phyloP scores from a whole-genome alignment of 2,888 invertebrate genomes.

The Anarsia innoxiella region DNA sequence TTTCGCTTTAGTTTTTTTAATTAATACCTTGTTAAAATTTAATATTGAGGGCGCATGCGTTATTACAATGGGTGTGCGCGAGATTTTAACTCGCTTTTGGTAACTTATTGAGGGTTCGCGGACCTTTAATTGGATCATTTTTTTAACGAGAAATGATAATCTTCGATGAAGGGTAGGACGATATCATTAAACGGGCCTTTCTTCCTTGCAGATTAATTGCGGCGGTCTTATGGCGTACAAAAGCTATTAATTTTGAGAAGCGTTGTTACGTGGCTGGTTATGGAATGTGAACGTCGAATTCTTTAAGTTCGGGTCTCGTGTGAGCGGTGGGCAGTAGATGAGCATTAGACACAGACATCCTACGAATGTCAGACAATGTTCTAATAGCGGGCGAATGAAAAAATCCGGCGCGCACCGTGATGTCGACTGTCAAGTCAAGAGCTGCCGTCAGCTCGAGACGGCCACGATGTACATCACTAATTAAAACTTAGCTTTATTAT shows the following conservation, averaged over 20 bases:
- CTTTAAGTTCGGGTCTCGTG: conserved; percentile 9
- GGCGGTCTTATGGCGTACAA: conserved; percentile 7
- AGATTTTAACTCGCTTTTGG: conserved; percentile 67
- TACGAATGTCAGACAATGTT: conserved; percentile 5
- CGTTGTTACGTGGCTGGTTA: conserved; percentile 9
- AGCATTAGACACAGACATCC: conserved; percentile 28
- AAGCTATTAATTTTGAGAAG: conserved; percentile 11
- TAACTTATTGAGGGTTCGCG: conserved; percentile 63
- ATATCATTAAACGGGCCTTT: conserved; percentile 40
- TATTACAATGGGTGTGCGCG: conserved; percentile 73
- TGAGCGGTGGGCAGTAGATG: conserved; percentile 36
- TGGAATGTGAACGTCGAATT: conserved; percentile 27
- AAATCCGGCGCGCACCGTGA: conserved; percentile 2
- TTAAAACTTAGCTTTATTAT: conserved; percentile 1
- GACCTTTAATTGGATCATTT: conserved; percentile 69
- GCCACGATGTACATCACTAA: conserved; percentile 3
- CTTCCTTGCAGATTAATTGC: conserved; percentile 40
- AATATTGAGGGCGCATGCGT: conserved; percentile 72
- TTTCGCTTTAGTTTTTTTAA: conserved; percentile 75
- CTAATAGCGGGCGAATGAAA: conserved; percentile 3
- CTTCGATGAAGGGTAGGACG: conserved; percentile 49
- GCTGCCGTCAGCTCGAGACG: conserved; percentile 5
- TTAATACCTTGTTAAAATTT: conserved; percentile 76
- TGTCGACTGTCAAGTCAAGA: conserved; percentile 13
- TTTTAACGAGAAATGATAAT: conserved; percentile 69